Conservation (phyloP, 2,797 vertebrate species). For the Pyrocephalus nanus region DNA sequence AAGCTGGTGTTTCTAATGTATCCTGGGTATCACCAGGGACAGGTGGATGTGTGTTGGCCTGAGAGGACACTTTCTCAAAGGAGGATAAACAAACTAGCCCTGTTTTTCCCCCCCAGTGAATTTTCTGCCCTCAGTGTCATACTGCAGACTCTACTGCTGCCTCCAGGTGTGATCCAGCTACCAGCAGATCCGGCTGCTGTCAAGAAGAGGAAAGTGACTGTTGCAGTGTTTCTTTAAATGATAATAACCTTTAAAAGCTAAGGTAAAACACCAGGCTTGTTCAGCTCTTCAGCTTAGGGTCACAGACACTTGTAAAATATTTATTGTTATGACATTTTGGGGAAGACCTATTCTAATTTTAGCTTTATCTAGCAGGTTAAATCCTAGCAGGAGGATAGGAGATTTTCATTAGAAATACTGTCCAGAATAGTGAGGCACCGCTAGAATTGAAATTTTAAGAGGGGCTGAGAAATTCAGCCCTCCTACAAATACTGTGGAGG, state of each 20-base stretch:
- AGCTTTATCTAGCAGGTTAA: neutral
- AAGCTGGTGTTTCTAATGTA: neutral
- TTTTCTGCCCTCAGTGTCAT: neutral
- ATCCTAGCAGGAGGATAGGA: neutral
- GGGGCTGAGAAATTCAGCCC: neutral
- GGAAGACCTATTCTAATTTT: neutral
- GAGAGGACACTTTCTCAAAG: neutral
- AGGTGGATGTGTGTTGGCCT: fast-evolving
- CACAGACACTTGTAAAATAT: neutral
- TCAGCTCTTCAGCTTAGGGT: neutral
- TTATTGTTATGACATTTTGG: neutral
- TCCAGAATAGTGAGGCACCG: neutral
- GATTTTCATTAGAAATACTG: neutral
- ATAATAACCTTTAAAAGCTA: neutral
- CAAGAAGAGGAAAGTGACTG: neutral
- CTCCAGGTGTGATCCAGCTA: neutral
- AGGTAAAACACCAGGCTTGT: neutral
- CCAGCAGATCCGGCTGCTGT: neutral
- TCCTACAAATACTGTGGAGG: neutral
- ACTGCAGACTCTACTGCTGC: neutral
- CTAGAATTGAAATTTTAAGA: neutral
- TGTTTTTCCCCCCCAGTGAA: neutral
- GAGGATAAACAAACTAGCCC: neutral
- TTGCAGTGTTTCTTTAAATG: neutral
- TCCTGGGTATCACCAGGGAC: neutral